phyloP scores from a whole-genome alignment of 2,797 vertebrate genomes.

The Micrastur ruficollis region DNA sequence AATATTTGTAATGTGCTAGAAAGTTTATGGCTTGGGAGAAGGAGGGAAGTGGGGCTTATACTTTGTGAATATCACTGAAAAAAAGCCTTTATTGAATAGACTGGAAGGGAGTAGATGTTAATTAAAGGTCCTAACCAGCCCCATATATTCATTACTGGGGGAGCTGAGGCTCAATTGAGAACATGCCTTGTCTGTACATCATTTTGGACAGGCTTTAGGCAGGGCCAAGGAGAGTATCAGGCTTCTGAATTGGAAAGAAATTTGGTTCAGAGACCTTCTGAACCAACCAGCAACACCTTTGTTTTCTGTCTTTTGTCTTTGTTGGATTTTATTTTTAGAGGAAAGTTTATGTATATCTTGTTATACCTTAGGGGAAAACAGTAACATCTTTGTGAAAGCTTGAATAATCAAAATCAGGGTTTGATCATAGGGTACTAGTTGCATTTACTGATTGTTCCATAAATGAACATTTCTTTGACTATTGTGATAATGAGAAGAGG shows the following conservation, averaged over 20 bases:
- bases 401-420: neutral
- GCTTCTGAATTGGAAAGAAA: neutral
- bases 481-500: neutral
- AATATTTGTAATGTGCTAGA: neutral
- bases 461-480: neutral
- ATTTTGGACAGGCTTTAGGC: neutral
- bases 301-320: neutral
- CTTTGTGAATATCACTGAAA: neutral
- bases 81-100: neutral
- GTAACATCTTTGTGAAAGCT: neutral
- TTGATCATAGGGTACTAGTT: neutral
- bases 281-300: neutral
- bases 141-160: neutral
- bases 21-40: neutral
- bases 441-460: neutral
- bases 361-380: neutral
- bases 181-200: neutral
- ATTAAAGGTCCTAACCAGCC: neutral
- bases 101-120: neutral
- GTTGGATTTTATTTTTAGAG: neutral
- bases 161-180: neutral
- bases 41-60: neutral
- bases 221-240: neutral
- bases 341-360: neutral
- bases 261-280: neutral